Conservation (phyloP, 2,797 vertebrate species). For the Scarus forsteni region DNA sequence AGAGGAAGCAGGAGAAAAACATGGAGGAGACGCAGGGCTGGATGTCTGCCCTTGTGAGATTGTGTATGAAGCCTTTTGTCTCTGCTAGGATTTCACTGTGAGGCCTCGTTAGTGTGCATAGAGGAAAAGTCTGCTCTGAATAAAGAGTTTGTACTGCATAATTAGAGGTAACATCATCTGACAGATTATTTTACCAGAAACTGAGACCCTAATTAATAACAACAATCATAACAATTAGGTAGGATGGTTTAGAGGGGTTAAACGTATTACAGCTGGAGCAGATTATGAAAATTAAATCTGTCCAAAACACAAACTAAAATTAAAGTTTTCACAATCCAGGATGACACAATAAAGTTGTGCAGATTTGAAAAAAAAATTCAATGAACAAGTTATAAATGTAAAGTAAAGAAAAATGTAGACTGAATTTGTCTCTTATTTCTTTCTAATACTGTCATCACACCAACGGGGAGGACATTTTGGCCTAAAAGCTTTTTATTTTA, state of each 20-base stretch:
- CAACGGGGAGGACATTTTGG: neutral
- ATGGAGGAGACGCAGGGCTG: conserved; percentile 31
- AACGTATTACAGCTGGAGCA: conserved; percentile 30
- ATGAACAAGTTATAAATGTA: conserved; percentile 1
- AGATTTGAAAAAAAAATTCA: neutral
- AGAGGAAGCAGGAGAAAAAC: conserved; percentile 54
- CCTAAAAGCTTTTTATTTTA: neutral
- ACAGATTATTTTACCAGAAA: conserved; percentile 50
- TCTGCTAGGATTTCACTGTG: conserved; percentile 40
- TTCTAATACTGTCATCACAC: neutral
- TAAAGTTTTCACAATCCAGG: conserved; percentile 7
- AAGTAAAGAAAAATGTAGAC: neutral
- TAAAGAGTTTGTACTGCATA: conserved; percentile 17
- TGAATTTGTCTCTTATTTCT: neutral
- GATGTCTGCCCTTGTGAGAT: conserved; percentile 45
- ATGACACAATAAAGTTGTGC: neutral
- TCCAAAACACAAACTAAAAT: conserved; percentile 19
- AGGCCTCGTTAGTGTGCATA: conserved; percentile 14
- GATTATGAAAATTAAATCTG: conserved; percentile 24
- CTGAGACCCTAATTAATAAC: conserved; percentile 42
- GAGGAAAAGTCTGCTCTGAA: neutral
- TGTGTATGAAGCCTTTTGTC: conserved; percentile 42
- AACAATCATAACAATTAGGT: conserved; percentile 41
- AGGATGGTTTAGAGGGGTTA: conserved; percentile 17
- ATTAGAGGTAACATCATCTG: conserved; percentile 43